Evolutionary conservation across 2,113 vertebrate species (phyloP).

Genomic region (Cottus gobio): DNA sequence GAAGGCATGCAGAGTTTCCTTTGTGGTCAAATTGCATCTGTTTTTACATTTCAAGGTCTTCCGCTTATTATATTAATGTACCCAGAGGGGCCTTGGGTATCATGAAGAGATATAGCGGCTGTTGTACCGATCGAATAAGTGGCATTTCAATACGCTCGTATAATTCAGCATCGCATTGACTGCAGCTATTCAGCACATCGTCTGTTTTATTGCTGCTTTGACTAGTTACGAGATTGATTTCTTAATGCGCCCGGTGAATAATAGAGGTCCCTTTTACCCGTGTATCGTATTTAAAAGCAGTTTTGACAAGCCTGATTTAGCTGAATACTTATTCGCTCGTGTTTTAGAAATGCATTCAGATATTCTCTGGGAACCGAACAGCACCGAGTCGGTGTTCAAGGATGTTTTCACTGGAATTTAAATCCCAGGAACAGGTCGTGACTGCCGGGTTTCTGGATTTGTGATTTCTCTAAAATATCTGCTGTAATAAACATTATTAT

Average conservation of each 20-base stretch:
- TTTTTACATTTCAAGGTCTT: background rate
- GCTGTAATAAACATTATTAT: background rate
- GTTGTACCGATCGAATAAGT: constrained; percentile 39
- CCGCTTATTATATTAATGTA: constrained; percentile 1
- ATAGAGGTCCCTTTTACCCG: constrained; percentile 1
- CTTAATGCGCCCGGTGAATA: constrained; percentile 52
- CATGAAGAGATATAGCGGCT: constrained; percentile 12
- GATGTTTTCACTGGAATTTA: background rate
- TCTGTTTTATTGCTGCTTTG: constrained; percentile 45
- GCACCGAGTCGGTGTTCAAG: background rate
- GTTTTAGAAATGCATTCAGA: constrained; percentile 13
- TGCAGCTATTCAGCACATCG: constrained; percentile 44
- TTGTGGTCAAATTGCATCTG: background rate
- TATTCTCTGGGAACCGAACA: background rate
- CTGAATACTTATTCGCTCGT: background rate
- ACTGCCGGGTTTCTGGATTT: background rate
- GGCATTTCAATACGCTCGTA: constrained; percentile 57
- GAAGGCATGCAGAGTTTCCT: background rate
- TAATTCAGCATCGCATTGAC: constrained; percentile 37
- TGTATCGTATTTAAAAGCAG: constrained; percentile 38
- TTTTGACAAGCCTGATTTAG: constrained; percentile 26
- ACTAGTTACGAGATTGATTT: constrained; percentile 57
- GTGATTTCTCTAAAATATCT: background rate
- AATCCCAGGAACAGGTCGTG: background rate
- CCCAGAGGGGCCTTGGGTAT: background rate